A percentile compares a stretch with the other conserved stretches of the same genome.
Conservation (phyloP, 2,888 invertebrate genomes). For the Cheiracanthium punctorium region DNA sequence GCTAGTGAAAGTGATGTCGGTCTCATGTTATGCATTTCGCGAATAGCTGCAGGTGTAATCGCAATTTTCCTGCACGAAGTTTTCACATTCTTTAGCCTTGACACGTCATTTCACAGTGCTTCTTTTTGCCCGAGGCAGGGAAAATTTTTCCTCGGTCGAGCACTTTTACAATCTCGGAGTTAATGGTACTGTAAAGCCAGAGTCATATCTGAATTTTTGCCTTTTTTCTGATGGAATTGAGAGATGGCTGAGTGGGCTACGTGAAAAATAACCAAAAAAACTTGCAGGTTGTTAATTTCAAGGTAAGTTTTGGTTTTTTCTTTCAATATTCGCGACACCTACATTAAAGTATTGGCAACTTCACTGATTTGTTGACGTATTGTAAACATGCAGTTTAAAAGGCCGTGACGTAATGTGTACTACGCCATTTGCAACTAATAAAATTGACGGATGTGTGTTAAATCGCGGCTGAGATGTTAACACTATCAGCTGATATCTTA, state of each 20-base stretch:
- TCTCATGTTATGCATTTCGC: constrained; percentile 32
- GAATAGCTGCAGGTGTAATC: constrained; percentile 66
- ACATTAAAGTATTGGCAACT: constrained; percentile 18
- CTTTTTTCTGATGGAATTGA: constrained; percentile 24
- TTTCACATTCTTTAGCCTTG: constrained; percentile 70
- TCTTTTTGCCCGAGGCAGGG: constrained; percentile 44
- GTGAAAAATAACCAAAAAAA: no score
- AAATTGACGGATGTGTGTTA: constrained; percentile 19
- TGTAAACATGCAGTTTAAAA: constrained; percentile 50
- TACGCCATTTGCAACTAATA: constrained; percentile 46
- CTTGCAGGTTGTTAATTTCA: neutral
- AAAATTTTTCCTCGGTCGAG: constrained; percentile 55
- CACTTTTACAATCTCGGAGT: constrained; percentile 35
- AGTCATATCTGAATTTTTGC: constrained; percentile 32
- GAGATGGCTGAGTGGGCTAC: constrained; percentile 59
- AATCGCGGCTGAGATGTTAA: neutral
- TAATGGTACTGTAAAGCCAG: constrained; percentile 41
- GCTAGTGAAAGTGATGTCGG: constrained; percentile 56
- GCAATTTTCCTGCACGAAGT: constrained; percentile 54
- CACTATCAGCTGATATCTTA: neutral
- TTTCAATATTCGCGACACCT: neutral
- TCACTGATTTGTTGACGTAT: constrained; percentile 7
- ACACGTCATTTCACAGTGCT: constrained; percentile 63
- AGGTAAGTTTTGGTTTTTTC: constrained; percentile 50
- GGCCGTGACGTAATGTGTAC: constrained; percentile 44